Conservation (phyloP, 2,797 vertebrate genomes). For the Phalloptychus januarius region DNA sequence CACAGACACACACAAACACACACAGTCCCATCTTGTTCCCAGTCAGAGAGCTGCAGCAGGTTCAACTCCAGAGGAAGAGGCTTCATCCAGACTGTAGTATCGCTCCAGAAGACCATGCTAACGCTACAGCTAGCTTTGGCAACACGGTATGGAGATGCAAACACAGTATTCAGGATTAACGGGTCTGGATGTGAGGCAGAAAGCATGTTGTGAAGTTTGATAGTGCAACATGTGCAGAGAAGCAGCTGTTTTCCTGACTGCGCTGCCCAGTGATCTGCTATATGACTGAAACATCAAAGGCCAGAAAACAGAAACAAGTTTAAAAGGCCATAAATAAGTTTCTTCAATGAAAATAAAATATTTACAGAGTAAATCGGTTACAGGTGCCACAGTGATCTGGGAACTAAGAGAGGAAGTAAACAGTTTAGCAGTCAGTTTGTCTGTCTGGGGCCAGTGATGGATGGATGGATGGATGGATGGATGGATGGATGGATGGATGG, state of each 20-base stretch:
- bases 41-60: neutral
- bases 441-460: constrained; percentile 60
- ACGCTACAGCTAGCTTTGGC: constrained; percentile 64
- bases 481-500: constrained; percentile 50
- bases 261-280: neutral
- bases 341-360: constrained; percentile 65
- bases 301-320: constrained; percentile 18
- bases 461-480: neutral
- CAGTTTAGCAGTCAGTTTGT: constrained; percentile 41
- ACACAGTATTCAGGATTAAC: neutral
- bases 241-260: neutral
- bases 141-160: constrained; percentile 15
- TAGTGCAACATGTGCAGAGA: neutral
- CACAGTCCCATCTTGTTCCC: neutral
- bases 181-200: constrained; percentile 4
- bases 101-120: constrained; percentile 44
- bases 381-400: constrained; percentile 73
- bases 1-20: neutral
- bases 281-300: constrained; percentile 48
- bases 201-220: neutral
- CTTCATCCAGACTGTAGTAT: constrained; percentile 39
- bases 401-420: constrained; percentile 56
- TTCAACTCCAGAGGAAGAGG: neutral
- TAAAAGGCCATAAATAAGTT: constrained; percentile 75
- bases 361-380: constrained; percentile 69